Base-by-base conservation (phyloP, 2,888 invertebrate genomes). In the Drosophila prolongata region DNA sequence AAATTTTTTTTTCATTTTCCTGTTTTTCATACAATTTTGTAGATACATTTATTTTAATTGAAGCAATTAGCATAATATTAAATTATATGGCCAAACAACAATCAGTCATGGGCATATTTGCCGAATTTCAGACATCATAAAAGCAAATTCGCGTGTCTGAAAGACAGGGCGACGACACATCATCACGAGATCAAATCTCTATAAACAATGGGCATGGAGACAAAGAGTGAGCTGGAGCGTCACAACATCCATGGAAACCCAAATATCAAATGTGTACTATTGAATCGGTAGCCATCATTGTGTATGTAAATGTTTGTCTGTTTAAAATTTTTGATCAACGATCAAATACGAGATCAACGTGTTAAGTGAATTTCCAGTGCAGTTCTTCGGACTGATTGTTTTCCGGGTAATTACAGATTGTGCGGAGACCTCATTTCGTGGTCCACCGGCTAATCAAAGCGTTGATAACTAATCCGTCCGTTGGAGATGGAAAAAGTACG, bases 391-490 rank as follows among this genome's bases (percentile, higher is more conserved):
- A 8, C 65, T 65, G 65, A 65, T 65, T 66, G 24, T 54, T 66
- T 66, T 65, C 65, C 65, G 40, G 40, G 65, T 47, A 66, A 65
- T 66, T 55, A 40, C 46, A 40, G 65, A 65, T 65, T 65, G 65
- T 40, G 38, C 38, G 34, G 34, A 46, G 46, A 35, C 64, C 65
- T 27, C 53, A 61, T 69, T 53, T 59, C 53, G 8, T 8, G 60
- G 60, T 42, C 58, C 52, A 27, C 19, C 35, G 40, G 55, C 43
- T 66, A 58, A 68, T 68, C 62, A 34, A 62, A 55, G 46, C 46
- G 55, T 44, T 71, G 70, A 71, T 71, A 71, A 24, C 9, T 35
- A 10, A 34, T 4, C n/a, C 38, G 9, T 24, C 16, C 43, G 9
- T 24, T 56, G 50, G 62, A 9, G 42, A 34, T 37, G 61, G 37